Evolutionary conservation across 2,113 vertebrate genomes (phyloP).

Genomic region (Misgurnus mizolepis): DNA sequence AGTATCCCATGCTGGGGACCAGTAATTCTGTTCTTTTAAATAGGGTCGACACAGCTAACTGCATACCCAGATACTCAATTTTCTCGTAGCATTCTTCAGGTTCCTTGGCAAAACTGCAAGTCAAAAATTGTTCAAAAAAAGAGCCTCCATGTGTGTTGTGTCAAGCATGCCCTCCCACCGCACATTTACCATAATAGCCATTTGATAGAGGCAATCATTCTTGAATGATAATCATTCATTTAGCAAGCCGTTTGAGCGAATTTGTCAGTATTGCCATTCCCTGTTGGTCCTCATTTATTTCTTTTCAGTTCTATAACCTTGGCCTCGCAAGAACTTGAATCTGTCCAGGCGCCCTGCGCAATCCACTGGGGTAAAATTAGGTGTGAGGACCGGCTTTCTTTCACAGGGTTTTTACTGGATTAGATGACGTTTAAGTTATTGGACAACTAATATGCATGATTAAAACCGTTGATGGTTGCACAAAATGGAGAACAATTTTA

Average conservation of each 20-base stretch:
- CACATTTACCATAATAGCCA: constrained; percentile 56
- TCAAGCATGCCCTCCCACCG: constrained; percentile 24
- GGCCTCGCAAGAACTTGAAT: constrained; percentile 67
- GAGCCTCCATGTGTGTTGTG: background rate
- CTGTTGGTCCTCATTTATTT: constrained; percentile 56
- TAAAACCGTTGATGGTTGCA: constrained; percentile 68
- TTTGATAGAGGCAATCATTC: constrained; percentile 46
- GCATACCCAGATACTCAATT: background rate
- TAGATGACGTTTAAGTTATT: constrained; percentile 74
- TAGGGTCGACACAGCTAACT: background rate
- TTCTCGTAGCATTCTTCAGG: background rate
- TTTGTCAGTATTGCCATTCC: constrained; percentile 66
- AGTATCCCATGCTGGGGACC: too few relatives aligned
- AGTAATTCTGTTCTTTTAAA: too few relatives aligned
- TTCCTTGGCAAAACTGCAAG: background rate
- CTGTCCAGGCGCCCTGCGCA: constrained; percentile 64
- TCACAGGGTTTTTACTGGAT: constrained; percentile 66
- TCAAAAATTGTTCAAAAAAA: background rate
- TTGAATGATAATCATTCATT: constrained; percentile 60
- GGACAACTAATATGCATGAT: constrained; percentile 70
- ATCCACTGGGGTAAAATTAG: constrained; percentile 71
- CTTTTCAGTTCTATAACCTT: constrained; percentile 55
- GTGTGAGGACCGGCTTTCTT: constrained; percentile 60
- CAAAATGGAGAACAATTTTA: constrained; percentile 66
- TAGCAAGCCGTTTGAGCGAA: constrained; percentile 55